A percentile compares a stretch with the other conserved stretches of the same genome.
Evolutionary conservation across 2,113 vertebrate genomes (phyloP).

Genomic region (Psilopogon haemacephalus): DNA sequence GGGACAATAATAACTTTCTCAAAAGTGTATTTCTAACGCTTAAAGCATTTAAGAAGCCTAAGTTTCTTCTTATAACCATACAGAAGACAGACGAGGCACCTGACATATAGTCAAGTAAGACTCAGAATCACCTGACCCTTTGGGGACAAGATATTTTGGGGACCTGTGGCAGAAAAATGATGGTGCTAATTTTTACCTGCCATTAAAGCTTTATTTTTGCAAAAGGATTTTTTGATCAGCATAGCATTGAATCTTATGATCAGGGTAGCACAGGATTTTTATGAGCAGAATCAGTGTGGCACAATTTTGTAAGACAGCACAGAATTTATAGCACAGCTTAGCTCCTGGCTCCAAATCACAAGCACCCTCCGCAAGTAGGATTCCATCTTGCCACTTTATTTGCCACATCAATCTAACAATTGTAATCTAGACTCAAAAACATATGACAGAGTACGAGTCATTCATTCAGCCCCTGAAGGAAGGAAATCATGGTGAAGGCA

Average conservation of each 20-base stretch:
- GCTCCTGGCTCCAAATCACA: neutral
- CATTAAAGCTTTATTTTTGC: neutral
- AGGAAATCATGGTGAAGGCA: neutral
- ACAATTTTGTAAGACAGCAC: neutral
- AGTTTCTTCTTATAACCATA: neutral
- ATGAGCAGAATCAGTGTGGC: neutral
- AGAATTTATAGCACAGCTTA: neutral
- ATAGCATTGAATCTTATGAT: neutral
- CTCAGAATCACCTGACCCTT: neutral
- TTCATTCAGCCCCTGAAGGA: neutral
- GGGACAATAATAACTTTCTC: neutral
- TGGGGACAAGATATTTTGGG: neutral
- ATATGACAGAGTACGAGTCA: rapidly evolving
- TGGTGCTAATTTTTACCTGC: neutral
- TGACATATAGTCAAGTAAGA: neutral
- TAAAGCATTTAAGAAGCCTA: neutral
- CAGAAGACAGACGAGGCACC: neutral
- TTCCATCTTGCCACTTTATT: neutral
- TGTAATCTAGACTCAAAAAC: neutral
- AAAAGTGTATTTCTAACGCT: neutral
- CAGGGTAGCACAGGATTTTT: neutral
- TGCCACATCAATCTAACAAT: neutral
- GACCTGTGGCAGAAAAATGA: neutral
- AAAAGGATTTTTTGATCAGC: neutral
- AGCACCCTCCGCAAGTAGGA: neutral